Conservation (phyloP, 2,113 vertebrate species). For the Lophotis ruficrista region DNA sequence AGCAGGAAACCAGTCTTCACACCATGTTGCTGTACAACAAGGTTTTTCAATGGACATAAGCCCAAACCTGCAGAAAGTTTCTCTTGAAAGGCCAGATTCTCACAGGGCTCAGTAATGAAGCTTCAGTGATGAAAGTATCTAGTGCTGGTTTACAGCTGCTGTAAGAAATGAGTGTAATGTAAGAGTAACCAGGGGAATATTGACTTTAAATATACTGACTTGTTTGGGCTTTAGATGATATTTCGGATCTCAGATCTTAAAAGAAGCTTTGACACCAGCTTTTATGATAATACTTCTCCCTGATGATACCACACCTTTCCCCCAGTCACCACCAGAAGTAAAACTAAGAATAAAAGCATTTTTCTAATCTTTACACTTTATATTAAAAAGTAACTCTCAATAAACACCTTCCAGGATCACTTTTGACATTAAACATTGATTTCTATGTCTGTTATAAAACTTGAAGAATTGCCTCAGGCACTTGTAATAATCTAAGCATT, state of each 20-base stretch:
- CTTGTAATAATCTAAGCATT: slow-evolving; percentile 59
- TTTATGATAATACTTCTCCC: neutral
- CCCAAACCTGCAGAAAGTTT: neutral
- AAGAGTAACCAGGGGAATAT: neutral
- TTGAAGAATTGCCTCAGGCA: slow-evolving; percentile 49
- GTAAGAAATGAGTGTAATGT: neutral
- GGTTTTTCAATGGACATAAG: neutral
- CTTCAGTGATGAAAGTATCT: neutral
- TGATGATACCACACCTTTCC: neutral
- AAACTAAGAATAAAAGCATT: slow-evolving; percentile 46
- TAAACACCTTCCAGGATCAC: slow-evolving; percentile 43
- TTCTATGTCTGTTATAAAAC: slow-evolving; percentile 41
- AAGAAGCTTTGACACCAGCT: neutral
- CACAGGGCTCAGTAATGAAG: neutral
- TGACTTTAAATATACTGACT: neutral
- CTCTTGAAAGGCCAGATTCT: neutral
- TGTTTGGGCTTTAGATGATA: neutral
- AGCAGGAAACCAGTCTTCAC: neutral
- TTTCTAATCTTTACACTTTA: slow-evolving; percentile 27
- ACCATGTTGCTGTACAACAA: neutral
- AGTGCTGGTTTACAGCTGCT: neutral
- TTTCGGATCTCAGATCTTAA: neutral
- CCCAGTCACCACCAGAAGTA: neutral
- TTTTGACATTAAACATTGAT: slow-evolving; percentile 51
- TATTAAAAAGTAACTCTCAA: slow-evolving; percentile 58